These are phyloP conservation scores for Limosa lapponica DNA, from an alignment of 2,797 vertebrate genomes.

Conservation along the genomic window DNA sequence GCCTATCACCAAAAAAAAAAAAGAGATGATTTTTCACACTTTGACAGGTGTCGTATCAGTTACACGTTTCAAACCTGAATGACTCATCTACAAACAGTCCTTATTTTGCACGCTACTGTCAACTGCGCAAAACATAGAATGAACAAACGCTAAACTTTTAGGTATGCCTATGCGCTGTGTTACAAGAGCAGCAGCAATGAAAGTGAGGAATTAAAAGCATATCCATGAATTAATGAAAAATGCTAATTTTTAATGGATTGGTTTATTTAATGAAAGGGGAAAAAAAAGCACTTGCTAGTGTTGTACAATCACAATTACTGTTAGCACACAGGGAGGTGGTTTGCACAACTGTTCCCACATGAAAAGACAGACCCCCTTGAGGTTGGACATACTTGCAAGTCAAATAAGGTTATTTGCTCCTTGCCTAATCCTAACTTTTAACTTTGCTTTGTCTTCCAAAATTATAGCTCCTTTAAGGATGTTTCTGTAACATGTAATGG, in stretches of 20 bases:
- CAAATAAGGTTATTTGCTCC: not conserved
- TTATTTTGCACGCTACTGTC: not conserved
- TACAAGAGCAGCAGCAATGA: not conserved
- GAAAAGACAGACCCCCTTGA: not conserved
- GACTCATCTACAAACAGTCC: not conserved
- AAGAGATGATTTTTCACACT: not conserved
- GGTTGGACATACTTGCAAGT: not conserved
- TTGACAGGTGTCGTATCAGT: not conserved
- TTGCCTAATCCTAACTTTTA: not conserved
- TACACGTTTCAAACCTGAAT: not conserved
- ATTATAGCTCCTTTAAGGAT: not conserved
- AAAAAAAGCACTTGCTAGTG: not conserved
- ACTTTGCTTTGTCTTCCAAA: not conserved
- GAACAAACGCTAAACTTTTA: not conserved
- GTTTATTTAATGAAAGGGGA: not conserved
- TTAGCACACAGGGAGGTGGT: not conserved
- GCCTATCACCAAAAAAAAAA: not conserved
- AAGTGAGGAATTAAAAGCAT: not conserved
- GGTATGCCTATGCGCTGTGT: accelerated
- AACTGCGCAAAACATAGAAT: not conserved
- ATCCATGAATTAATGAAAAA: not conserved
- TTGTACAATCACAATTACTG: not conserved
- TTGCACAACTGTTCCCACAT: not conserved
- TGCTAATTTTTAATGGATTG: accelerated
- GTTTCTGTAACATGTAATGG: not conserved